Conservation (phyloP, 2,888 invertebrate genomes). For the Cancer borealis region DNA sequence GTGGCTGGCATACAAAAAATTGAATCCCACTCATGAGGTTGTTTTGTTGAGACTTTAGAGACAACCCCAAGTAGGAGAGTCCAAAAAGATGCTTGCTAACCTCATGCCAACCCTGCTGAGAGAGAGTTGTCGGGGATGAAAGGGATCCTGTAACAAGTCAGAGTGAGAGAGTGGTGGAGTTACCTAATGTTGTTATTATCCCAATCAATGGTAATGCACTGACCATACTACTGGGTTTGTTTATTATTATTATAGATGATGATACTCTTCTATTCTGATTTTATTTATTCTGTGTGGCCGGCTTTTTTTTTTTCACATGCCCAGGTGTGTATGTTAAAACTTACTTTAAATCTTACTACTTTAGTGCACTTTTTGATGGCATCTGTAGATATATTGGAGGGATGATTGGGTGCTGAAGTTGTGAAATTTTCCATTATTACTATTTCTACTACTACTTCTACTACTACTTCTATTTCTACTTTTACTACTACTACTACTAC, state of each 20-base stretch:
- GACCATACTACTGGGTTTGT: too few relatives aligned
- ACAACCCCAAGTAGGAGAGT: neutral
- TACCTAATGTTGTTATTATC: too few relatives aligned
- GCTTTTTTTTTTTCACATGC: neutral
- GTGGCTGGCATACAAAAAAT: neutral
- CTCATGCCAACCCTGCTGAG: neutral
- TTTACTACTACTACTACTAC: constrained; percentile 47
- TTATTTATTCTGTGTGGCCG: neutral
- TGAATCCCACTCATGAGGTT: neutral
- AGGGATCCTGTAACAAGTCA: neutral
- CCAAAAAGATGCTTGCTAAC: neutral
- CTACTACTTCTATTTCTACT: constrained; percentile 1
- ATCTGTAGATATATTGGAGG: neutral
- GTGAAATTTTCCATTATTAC: neutral
- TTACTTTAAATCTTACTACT: neutral
- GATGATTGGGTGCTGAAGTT: neutral
- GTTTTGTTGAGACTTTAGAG: neutral
- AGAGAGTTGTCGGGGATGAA: neutral
- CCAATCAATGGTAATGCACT: neutral
- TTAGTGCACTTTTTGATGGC: neutral
- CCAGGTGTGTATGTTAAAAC: neutral
- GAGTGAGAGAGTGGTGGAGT: neutral
- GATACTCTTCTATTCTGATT: neutral
- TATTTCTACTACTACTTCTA: constrained; percentile 23
- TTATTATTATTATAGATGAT: too few relatives aligned